Base-by-base conservation (phyloP, 2,888 invertebrate species). In the Eupelmus urozonus region DNA sequence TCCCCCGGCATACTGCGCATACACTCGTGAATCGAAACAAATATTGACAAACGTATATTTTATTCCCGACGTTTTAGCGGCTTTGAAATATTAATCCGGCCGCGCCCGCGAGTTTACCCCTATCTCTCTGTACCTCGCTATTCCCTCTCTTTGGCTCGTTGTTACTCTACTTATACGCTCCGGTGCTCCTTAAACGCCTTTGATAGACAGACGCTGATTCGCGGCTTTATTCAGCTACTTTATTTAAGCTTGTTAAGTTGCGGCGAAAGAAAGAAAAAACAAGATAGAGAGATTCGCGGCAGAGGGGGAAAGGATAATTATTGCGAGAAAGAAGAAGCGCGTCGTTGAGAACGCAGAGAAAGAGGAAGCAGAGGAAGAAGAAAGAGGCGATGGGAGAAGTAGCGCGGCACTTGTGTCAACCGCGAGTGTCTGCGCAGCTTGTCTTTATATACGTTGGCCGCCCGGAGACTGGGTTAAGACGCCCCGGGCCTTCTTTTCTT, bases 391-490 rank as follows among this genome's bases (percentile, higher is more conserved):
- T 18, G n/a, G 34, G 9, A 49, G 45, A 7, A 0, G 23, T 11
- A 9, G 18, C 20, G 27, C 13, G 20, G 27, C 66, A 60, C 60
- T 66, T 60, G 60, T 51, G 60, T 67, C 45, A 59, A 65, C 60
- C 74, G 51, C 53, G 65, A 20, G 40, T 42, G 20, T 42, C 20
- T 18, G 59, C 40, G 13, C 18, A 51, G 51, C 42, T 45, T 27
- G 45, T 63, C 45, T 49, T 49, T 25, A 7, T 45, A 45, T 16
- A 7, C n/a, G 63, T 9, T 60, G 13, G 34, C 9, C 27, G 25
- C 51, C 13, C 72, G 49, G 18, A 66, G 74, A 76, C 55, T 65
- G 57, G 76, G 76, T 76, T 76, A 76, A 76, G 76, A 57, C 62
- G 70, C 70, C 65, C 57, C 34, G 49, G 70, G 34, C 59, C 18